Conservation (phyloP, 2,113 vertebrate species). For the Albula glossodonta region DNA sequence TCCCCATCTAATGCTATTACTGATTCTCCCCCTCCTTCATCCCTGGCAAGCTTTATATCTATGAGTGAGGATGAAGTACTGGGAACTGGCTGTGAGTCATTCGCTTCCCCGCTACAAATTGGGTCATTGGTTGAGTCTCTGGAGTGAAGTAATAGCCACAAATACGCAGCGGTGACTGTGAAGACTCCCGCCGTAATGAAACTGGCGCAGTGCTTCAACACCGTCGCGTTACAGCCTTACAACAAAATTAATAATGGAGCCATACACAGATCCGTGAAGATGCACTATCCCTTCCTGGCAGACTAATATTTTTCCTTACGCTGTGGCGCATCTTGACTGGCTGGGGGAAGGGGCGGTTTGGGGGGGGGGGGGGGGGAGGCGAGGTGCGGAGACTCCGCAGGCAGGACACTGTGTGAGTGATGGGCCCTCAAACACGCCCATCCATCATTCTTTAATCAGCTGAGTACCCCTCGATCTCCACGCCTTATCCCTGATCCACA, state of each 20-base stretch:
- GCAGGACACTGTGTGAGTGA: neutral
- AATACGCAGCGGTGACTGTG: neutral
- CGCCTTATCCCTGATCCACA: neutral
- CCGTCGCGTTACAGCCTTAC: neutral
- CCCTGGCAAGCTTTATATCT: neutral
- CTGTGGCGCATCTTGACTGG: neutral
- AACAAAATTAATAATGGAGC: constrained; percentile 11
- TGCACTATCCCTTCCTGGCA: neutral
- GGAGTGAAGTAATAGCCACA: constrained; percentile 12
- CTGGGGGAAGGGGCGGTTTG: neutral
- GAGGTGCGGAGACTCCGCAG: neutral
- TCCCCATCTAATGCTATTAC: neutral
- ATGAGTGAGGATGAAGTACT: constrained; percentile 5
- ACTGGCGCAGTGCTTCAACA: neutral
- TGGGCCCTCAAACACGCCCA: too few relatives aligned
- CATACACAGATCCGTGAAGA: neutral
- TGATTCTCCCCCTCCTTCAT: neutral
- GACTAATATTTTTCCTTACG: neutral
- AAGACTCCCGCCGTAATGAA: neutral
- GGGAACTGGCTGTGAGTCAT: constrained; percentile 19
- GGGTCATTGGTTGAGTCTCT: constrained; percentile 10
- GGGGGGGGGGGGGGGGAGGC: neutral
- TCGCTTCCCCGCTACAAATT: constrained; percentile 16
- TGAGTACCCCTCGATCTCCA: neutral
- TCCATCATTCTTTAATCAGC: neutral